A percentile compares a stretch with the other conserved stretches of the same genome.
phyloP scores from a whole-genome alignment of 2,888 invertebrate species.

The Ceramica pisi region DNA sequence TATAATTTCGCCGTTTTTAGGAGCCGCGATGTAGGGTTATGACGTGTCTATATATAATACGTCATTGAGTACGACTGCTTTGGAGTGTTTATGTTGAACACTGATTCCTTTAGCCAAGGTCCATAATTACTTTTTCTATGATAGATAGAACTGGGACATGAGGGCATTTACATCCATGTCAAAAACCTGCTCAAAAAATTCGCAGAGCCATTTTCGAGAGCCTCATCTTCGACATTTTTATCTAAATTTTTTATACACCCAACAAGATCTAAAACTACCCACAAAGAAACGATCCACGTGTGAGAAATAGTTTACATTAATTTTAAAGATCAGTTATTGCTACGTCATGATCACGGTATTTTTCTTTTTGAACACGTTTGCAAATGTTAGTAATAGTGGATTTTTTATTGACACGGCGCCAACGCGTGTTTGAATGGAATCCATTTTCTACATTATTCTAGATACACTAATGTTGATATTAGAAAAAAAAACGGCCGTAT shows the following conservation, averaged over 20 bases:
- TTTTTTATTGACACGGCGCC: slow-evolving; percentile 15
- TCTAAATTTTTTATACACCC: neutral
- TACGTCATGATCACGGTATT: neutral
- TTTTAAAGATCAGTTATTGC: neutral
- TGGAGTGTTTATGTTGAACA: too few relatives aligned
- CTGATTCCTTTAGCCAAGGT: too few relatives aligned
- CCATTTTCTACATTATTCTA: neutral
- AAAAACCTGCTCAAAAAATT: neutral
- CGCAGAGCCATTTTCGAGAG: neutral
- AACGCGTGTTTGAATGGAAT: neutral
- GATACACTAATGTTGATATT: neutral
- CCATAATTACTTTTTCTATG: too few relatives aligned
- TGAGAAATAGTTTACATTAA: neutral
- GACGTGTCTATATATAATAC: too few relatives aligned
- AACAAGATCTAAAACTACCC: neutral
- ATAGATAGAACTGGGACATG: too few relatives aligned
- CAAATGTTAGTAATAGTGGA: neutral
- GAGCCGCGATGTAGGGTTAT: too few relatives aligned
- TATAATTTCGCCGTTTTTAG: too few relatives aligned
- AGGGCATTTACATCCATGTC: too few relatives aligned
- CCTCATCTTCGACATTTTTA: too few relatives aligned
- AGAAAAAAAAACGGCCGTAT: neutral
- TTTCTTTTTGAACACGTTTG: neutral
- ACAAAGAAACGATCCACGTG: neutral
- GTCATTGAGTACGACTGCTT: too few relatives aligned